Base-by-base conservation (phyloP, 2,888 invertebrate genomes). In the Drosophila tanythrix region DNA sequence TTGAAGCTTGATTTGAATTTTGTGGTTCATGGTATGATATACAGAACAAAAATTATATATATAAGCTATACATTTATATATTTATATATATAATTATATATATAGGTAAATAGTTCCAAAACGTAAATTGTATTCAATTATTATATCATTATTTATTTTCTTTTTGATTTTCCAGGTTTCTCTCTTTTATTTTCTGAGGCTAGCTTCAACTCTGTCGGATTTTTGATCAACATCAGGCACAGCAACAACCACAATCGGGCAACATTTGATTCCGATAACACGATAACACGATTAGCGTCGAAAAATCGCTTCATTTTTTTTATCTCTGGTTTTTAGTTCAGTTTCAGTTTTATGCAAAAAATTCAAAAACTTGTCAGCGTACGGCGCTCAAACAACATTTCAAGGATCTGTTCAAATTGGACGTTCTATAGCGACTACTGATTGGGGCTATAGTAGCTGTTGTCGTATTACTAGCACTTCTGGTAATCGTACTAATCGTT, bases 241-340 rank as follows among this genome's bases (percentile, higher is more conserved):
- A 88, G 88, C 88, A 88, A 88, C 88, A 90, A 88, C 88, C 88
- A 89, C 90, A 89, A 86, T 85, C 81, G 88, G 88, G 83, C 90
- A 89, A 89, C 88, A 83, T 76, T 56, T 46, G 55, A 60, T 71
- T 83, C 75, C 87, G 71, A 84, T 82, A 66, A 59, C 65, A 46
- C 70, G 68, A 43, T 74, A 31, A 27, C 15, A 36, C 57, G 53
- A 67, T 68, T 48, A n/a, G 5, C 35, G 36, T 60, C 52, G 63
- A 55, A 50, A 36, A 53, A 51, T 79, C 70, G 60, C 38, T 36
- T 29, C 25, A 25, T 25, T 25, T 55, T 27, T 3, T 55, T 36
- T 3, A 27, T 53, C 69, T 71, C 33, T 58, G n/a, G 11, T 25
- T 31, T 36, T 68, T 65, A 11, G 29, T 43, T 10, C 51, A 53